Evolutionary conservation across 2,888 invertebrate genomes (phyloP), one percentile per base, ranked within the genome.

Genomic region (Drosophila mulleri): DNA sequence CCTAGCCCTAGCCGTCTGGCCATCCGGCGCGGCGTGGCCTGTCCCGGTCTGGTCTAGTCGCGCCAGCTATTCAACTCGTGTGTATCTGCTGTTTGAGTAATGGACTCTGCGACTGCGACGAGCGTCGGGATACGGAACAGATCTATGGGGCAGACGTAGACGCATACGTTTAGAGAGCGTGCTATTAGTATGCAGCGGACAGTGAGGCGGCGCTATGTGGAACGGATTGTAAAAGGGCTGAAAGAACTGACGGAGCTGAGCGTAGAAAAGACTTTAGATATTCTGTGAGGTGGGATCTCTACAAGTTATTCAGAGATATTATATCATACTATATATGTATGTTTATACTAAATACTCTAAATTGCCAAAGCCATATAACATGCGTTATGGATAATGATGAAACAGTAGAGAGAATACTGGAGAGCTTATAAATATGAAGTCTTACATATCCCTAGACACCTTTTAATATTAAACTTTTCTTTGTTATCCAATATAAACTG

Each of bases 71-170:
- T 61, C 69, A 20, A 44, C 52, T 35, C 64, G 64, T 50, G 50
- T 56, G 64, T 44, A 52, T 57, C 57, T 61, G 50, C 59, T 60
- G 63, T 57, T 57, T 57, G 70, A 85, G 77, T 78, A 88, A 84
- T 75, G 88, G 80, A 77, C 75, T 74, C 67, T 58, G 67, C 68
- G 58, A 68, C 52, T 16, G 41, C 63, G 59, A 41, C 42, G 45
- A 16, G 58, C 47, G 35, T 65, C 58, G 67, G 66, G 61, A 78
- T 61, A 72, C 73, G 68, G 78, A 47, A 54, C 62, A 68, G 68
- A 76, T 69, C 69, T 66, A 29, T 65, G 76, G 63, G 69, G 1
- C 20, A 37, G 37, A 76, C 80, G 72, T 72, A 72, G 68, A 37
- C 75, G 69, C 57, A 69, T 60, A 54, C 66, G 47, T 35, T 66